Percentiles rank a stretch among this genome's conserved stretches.
Conservation (phyloP, 2,797 vertebrate genomes). For the Glyptemys insculpta region DNA sequence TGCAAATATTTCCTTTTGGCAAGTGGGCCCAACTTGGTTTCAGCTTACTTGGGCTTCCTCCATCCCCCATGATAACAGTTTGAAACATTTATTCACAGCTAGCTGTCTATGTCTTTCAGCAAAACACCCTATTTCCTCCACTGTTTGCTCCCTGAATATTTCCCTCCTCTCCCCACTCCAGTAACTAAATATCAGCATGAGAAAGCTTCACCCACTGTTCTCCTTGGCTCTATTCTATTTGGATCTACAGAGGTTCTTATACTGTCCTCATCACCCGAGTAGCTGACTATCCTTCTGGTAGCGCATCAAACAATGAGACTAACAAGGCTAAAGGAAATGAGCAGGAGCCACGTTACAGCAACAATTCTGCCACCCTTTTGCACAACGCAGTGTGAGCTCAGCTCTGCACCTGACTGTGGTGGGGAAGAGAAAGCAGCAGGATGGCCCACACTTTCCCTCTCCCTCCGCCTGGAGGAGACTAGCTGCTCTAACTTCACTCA, state of each 20-base stretch:
- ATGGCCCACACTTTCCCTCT: not conserved
- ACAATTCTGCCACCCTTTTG: no score
- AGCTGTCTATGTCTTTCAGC: not conserved
- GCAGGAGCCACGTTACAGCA: no score
- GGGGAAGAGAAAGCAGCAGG: not conserved
- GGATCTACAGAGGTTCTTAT: not conserved
- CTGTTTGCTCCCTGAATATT: not conserved
- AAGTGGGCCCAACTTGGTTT: not conserved
- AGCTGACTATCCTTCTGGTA: not conserved
- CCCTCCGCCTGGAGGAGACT: not conserved
- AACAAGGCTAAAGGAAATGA: no score
- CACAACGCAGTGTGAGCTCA: no score
- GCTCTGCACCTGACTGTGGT: no score
- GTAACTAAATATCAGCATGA: not conserved
- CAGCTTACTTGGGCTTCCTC: not conserved
- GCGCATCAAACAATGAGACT: no score
- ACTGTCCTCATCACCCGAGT: not conserved
- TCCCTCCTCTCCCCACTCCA: not conserved
- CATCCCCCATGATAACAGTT: not conserved
- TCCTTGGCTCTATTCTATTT: not conserved
- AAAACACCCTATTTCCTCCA: not conserved
- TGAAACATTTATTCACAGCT: not conserved
- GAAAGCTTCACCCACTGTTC: not conserved
- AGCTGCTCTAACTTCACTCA: not conserved
- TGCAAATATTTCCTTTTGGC: not conserved